Conservation (phyloP, 2,113 vertebrate genomes). For the Clupea harengus region DNA sequence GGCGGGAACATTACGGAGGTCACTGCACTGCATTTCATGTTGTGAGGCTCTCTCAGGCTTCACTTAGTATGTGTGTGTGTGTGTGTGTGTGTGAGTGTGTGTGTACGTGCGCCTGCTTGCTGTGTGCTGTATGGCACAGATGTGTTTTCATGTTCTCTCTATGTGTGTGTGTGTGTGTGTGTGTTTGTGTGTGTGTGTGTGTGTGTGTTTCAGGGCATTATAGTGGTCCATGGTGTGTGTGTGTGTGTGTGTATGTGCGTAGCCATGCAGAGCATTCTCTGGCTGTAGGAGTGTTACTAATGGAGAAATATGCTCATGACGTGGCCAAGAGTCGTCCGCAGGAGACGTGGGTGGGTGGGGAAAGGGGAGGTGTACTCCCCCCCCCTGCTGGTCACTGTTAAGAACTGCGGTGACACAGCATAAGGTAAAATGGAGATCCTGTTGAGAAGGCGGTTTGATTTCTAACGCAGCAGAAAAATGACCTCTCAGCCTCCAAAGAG, state of each 20-base stretch:
- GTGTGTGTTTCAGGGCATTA: not conserved
- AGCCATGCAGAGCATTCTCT: not conserved
- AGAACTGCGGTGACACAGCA: not conserved
- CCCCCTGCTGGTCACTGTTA: constrained; percentile 12
- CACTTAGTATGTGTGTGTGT: not conserved
- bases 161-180: not conserved
- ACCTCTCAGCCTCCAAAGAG: not conserved
- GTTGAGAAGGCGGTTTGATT: not conserved
- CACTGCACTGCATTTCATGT: constrained; percentile 10
- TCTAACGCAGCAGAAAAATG: not conserved
- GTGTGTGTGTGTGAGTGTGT: not conserved
- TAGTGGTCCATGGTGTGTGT: not conserved
- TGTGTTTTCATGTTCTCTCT: not conserved
- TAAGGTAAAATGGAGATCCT: not conserved
- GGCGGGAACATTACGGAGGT: constrained; percentile 21
- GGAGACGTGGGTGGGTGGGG: constrained; percentile 1
- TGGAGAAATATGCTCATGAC: not conserved
- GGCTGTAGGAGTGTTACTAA: not conserved
- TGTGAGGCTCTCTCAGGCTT: not conserved
- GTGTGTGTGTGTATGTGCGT: constrained; percentile 13
- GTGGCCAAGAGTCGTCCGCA: not conserved
- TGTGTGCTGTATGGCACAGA: not conserved
- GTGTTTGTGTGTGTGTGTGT: not conserved
- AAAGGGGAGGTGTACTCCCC: not conserved
- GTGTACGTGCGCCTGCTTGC: not conserved